Evolutionary conservation across 2,113 vertebrate species (phyloP).

Genomic region (Alces alces): DNA sequence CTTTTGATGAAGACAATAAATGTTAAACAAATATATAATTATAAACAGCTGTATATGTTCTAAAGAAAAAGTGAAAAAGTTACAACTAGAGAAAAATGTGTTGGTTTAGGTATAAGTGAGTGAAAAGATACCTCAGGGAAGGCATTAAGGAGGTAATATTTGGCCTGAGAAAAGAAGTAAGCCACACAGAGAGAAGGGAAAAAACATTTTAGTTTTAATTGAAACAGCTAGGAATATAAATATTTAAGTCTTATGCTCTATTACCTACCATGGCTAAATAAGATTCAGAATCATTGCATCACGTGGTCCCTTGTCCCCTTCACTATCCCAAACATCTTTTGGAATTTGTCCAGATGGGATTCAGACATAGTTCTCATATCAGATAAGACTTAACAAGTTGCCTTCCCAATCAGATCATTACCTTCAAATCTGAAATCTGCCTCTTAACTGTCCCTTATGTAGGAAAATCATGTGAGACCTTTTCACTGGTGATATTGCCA

Average conservation of each 20-base stretch:
- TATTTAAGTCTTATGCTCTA: neutral
- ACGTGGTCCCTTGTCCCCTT: neutral
- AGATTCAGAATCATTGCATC: neutral
- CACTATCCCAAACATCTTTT: neutral
- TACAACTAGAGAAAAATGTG: neutral
- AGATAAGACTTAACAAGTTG: neutral
- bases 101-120: neutral
- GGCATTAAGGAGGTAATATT: neutral
- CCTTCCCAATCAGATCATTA: neutral
- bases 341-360: neutral
- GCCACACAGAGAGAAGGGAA: neutral
- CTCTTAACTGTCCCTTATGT: neutral
- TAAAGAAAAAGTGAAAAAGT: neutral
- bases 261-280: neutral
- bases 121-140: neutral
- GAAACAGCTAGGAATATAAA: neutral
- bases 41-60: neutral
- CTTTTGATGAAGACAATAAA: neutral
- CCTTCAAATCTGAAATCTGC: neutral
- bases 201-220: neutral
- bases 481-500: conserved; percentile 7
- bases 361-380: neutral
- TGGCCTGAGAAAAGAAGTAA: neutral
- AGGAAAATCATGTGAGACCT: neutral
- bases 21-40: neutral